Evolutionary conservation across 2,113 vertebrate genomes (phyloP).

Genomic region (Kryptolebias marmoratus): DNA sequence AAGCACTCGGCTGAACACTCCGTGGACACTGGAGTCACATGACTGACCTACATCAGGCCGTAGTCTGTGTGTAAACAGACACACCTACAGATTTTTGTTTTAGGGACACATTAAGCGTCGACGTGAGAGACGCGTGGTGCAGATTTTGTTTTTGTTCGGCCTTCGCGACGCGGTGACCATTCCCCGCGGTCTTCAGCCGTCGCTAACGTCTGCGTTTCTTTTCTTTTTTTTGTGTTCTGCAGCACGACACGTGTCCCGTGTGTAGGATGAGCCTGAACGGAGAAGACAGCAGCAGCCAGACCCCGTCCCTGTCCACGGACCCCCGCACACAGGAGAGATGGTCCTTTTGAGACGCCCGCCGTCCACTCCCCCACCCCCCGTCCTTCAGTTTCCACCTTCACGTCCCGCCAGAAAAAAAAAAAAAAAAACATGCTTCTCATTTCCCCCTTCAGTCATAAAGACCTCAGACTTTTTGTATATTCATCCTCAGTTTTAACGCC

Average conservation of each 20-base stretch:
- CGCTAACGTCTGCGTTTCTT: conserved; percentile 26
- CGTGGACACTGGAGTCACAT: too few relatives aligned
- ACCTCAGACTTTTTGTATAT: conserved; percentile 47
- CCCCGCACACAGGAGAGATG: conserved; percentile 89
- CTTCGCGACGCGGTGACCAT: background rate
- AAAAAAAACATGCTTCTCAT: conserved; percentile 45
- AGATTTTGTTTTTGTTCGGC: too few relatives aligned
- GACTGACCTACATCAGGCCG: too few relatives aligned
- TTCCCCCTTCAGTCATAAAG: conserved; percentile 52
- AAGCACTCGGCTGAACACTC: too few relatives aligned
- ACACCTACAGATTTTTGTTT: too few relatives aligned
- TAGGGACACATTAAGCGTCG: too few relatives aligned
- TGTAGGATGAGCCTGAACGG: conserved; percentile 96
- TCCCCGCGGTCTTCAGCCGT: background rate
- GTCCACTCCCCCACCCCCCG: background rate
- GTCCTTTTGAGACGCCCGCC: conserved; percentile 88
- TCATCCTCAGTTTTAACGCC: conserved; percentile 65
- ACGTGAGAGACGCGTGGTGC: too few relatives aligned
- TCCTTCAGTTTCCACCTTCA: conserved; percentile 34
- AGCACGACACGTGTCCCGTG: conserved; percentile 98
- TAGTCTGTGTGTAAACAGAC: too few relatives aligned
- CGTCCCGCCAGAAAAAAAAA: conserved; percentile 35
- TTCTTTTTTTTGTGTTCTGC: conserved; percentile 48
- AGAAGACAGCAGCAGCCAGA: conserved; percentile 88
- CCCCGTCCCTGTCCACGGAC: conserved; percentile 82